A percentile compares a stretch with the other conserved stretches of the same genome.
phyloP scores from a whole-genome alignment of 2,797 vertebrate species.

The Acrossocheilus fasciatus region DNA sequence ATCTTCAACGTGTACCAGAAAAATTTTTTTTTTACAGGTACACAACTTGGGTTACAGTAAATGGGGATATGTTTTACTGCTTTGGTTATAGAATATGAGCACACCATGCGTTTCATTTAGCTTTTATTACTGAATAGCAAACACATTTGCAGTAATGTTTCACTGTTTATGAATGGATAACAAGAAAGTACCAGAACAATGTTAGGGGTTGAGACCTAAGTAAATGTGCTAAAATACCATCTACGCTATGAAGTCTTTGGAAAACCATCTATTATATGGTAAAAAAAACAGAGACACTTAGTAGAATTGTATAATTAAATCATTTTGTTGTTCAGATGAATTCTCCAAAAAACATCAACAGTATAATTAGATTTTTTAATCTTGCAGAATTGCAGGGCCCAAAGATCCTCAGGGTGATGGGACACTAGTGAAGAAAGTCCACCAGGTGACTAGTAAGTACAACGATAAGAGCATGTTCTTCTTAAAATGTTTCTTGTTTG shows the following conservation, averaged over 20 bases:
- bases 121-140: background rate
- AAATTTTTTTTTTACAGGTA: background rate
- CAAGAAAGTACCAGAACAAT: background rate
- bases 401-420: conserved; percentile 82
- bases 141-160: background rate
- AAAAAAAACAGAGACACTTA: background rate
- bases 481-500: background rate
- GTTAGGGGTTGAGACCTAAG: background rate
- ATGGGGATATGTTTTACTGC: background rate
- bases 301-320: background rate
- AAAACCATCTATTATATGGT: background rate
- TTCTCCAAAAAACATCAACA: background rate
- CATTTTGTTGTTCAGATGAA: background rate
- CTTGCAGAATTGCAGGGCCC: conserved; percentile 85
- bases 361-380: background rate
- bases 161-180: background rate
- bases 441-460: conserved; percentile 92
- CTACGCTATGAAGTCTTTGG: background rate
- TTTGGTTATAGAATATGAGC: background rate
- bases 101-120: background rate
- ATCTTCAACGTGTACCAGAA: background rate
- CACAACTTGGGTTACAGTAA: background rate
- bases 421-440: conserved; percentile 88
- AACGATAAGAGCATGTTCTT: conserved; percentile 49
- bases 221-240: background rate